Evolutionary conservation across 2,888 invertebrate genomes (phyloP).

Genomic region (Calameuta idolon): DNA sequence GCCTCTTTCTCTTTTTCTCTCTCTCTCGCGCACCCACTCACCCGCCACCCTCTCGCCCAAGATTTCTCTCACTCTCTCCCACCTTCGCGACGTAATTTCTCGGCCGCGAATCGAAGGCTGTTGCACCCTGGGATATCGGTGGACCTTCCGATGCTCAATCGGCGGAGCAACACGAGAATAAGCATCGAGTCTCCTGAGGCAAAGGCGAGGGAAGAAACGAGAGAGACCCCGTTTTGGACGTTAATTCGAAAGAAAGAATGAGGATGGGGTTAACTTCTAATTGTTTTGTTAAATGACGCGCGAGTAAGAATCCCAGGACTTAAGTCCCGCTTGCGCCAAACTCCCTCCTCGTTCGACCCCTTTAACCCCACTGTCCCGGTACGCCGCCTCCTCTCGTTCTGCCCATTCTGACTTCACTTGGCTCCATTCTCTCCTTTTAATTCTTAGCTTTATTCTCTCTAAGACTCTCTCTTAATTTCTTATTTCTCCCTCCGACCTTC

Average conservation of each 20-base stretch:
- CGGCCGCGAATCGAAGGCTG: constrained; percentile 22
- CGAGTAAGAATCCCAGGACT: constrained; percentile 67
- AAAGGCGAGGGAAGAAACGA: neutral
- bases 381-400: constrained; percentile 28
- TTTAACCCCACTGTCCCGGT: constrained; percentile 23
- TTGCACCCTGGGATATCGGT: neutral
- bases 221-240: neutral
- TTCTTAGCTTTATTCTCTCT: constrained; percentile 68
- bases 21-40: neutral
- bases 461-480: constrained; percentile 68
- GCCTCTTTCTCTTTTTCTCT: neutral
- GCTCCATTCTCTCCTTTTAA: constrained; percentile 53
- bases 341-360: constrained; percentile 24
- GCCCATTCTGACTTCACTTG: constrained; percentile 24
- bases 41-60: neutral
- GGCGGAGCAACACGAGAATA: constrained; percentile 21
- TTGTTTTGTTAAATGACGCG: constrained; percentile 69
- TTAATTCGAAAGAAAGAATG: constrained; percentile 8
- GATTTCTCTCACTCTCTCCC: neutral
- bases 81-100: constrained; percentile 18
- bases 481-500: constrained; percentile 55
- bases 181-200: constrained; percentile 32
- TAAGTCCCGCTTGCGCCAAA: constrained; percentile 56
- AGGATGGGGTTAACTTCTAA: constrained; percentile 67
- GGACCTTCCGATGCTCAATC: constrained; percentile 20